Base-by-base conservation (phyloP, 2,113 vertebrate genomes). In the Albula goreensis region DNA sequence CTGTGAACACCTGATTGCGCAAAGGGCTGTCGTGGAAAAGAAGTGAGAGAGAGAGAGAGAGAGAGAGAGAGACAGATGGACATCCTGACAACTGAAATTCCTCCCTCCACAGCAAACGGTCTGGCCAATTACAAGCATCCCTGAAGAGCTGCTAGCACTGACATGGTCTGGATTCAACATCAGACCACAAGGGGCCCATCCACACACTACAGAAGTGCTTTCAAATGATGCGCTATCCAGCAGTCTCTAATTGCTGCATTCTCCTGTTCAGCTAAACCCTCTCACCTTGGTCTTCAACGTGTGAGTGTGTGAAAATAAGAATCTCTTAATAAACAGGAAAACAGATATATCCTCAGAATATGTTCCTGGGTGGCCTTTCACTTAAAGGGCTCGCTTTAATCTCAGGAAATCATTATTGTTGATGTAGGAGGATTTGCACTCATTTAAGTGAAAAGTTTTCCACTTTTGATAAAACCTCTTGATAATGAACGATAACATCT, bases 401-500 rank as follows among this genome's bases (percentile, higher is more conserved):
- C 79, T 50, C 77, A 10, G 4, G 17, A 41, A 8, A 60, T 50
- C 52, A 50, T 3, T 41, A 41, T 41, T 60, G 51, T 80, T 74
- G 11, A 60, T 50, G 41, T 50, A 48, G 8, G 80, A 51, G 41
- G 53, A 53, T 50, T 48, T 25, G 10, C 1, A 31, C 70, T 10
- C 10, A 74, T 9, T 31, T 19, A 31, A 9, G 70, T 10, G n/a
- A 22, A 8, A 31, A 74, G 60, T 66, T 19, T 41, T 22, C 19
- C 5, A 19, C 9, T 66, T 11, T 78, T 17, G 50, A 85, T 31
- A 49, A 78, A 78, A 60, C 22, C 5, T 19, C 51, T 53, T 22
- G 53, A 79, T 79, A 79, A 63, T 41, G 78, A 57, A 50, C 7
- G 49, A 66, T 49, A 79, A 31, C 77, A 57, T 79, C 84, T 48